These are phyloP conservation scores for Nemopilema nomurai DNA, from an alignment of 30 jellyfish, hydroid and myxozoan species.

Conservation along the genomic window DNA sequence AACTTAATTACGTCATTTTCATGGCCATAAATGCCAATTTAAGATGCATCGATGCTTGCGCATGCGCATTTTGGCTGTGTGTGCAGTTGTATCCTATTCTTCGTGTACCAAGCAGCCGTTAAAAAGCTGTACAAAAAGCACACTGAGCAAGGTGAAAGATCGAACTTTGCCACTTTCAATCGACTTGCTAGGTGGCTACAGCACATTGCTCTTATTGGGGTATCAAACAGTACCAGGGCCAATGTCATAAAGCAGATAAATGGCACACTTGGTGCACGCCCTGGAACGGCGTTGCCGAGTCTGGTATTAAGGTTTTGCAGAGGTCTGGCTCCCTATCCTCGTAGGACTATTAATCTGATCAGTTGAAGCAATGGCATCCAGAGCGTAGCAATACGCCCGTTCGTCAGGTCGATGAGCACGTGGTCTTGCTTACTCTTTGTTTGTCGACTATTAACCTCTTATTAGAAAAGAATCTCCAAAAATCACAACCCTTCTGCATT, in stretches of 20 bases:
- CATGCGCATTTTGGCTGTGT: slow-evolving; percentile 30
- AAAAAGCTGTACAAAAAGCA: neutral
- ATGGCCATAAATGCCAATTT: neutral
- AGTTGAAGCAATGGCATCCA: neutral
- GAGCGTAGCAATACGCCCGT: slow-evolving; percentile 1
- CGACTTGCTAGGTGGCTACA: neutral
- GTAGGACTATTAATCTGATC: neutral
- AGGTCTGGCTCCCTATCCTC: neutral
- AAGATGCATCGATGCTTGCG: slow-evolving; percentile 26
- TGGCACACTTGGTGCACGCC: neutral
- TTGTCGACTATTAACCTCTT: slow-evolving; percentile 8
- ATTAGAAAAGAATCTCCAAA: slow-evolving; percentile 6
- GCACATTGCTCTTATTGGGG: neutral
- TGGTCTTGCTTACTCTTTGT: neutral
- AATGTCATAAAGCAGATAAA: neutral
- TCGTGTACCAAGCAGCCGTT: neutral
- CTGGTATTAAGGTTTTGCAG: neutral
- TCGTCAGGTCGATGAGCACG: slow-evolving; percentile 17
- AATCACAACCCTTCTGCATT: neutral
- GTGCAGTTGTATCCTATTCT: neutral
- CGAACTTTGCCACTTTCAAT: neutral
- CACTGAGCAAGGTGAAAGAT: neutral
- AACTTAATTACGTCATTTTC: slow-evolving; percentile 13
- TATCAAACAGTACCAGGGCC: neutral
- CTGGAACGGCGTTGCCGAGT: neutral